Base-by-base conservation (phyloP, 2,888 invertebrate genomes). In the Pyrochroa serraticornis region DNA sequence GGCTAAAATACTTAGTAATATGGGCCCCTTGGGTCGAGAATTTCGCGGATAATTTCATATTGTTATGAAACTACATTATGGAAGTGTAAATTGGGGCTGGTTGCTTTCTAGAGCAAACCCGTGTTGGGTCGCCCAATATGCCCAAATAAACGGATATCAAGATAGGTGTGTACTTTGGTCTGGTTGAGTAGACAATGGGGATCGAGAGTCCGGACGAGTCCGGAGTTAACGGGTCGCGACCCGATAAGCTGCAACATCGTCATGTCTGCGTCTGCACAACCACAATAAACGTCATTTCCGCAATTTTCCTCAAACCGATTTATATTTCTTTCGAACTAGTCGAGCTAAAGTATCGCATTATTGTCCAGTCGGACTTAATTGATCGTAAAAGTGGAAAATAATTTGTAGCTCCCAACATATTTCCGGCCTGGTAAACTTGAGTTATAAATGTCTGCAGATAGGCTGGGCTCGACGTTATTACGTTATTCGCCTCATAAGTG, bases 201-300 rank as follows among this genome's bases (percentile, higher is more conserved):
- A 45, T 13, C 45, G 7, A 34, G 8, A 45, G 34, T 35, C 36
- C 14, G 34, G 7, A n/a, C 3, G 35, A 34, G 43, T 45, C 45
- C 38, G 47, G 38, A 45, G 49, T 37, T 49, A 50, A 56, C 49
- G 44, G 49, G 10, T 49, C 45, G 49, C 56, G 49, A 56, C 38
- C 37, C 44, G 56, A 56, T 56, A 56, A 56, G 47, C 42, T 38
- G 45, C 41, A 38, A 14, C 41, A 38, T 13, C 41, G 39, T 34
- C 31, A 39, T 31, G 48, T 47, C 13, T 43, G 47, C 35, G 48
- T 43, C 48, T 43, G 14, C 44, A 35, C 51, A 36, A 32, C 37
- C 48, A 32, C 55, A 56, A 50, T 56, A 56, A 56, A 49, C 44
- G 49, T 56, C 56, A 50, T 56, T 49, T 49, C 50, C 33, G 55